phyloP scores from a whole-genome alignment of 2,113 vertebrate genomes.

The Takifugu bimaculatus region DNA sequence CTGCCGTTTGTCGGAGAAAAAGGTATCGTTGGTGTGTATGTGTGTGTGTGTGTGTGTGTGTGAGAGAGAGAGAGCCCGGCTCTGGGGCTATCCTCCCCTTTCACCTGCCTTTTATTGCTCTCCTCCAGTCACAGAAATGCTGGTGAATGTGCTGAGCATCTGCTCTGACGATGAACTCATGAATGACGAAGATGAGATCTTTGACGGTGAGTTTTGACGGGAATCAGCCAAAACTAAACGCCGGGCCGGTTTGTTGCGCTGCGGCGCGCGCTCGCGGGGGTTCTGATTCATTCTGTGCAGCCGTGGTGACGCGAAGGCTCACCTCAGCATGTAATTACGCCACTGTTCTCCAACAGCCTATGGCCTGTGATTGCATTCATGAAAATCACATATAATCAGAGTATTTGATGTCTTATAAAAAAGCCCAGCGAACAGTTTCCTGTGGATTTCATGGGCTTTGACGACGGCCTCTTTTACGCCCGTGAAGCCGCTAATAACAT shows the following conservation, averaged over 20 bases:
- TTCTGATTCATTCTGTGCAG: too few relatives aligned
- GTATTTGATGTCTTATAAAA: neutral
- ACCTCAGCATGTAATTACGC: neutral
- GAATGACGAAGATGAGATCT: slow-evolving; percentile 80
- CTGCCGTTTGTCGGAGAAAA: slow-evolving; percentile 82
- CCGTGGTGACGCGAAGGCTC: too few relatives aligned
- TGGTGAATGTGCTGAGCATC: slow-evolving; percentile 82
- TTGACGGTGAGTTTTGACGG: slow-evolving; percentile 70
- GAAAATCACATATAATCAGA: neutral
- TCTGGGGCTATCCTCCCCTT: neutral
- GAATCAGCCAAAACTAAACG: neutral
- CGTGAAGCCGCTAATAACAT: neutral
- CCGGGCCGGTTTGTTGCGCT: too few relatives aligned
- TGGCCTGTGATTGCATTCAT: neutral
- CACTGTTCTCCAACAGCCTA: neutral
- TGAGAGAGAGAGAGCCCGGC: too few relatives aligned
- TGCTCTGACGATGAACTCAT: slow-evolving; percentile 82
- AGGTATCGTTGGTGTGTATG: slow-evolving; percentile 47
- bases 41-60: neutral
- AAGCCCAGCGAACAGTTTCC: neutral
- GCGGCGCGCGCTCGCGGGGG: too few relatives aligned
- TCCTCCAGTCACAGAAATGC: slow-evolving; percentile 80
- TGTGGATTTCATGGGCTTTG: neutral
- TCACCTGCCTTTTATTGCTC: neutral
- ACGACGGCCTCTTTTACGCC: neutral